Percentiles rank a stretch among this genome's conserved stretches.
Evolutionary conservation across 2,888 invertebrate genomes (phyloP).

Genomic region (Drosophila niveifrons): DNA sequence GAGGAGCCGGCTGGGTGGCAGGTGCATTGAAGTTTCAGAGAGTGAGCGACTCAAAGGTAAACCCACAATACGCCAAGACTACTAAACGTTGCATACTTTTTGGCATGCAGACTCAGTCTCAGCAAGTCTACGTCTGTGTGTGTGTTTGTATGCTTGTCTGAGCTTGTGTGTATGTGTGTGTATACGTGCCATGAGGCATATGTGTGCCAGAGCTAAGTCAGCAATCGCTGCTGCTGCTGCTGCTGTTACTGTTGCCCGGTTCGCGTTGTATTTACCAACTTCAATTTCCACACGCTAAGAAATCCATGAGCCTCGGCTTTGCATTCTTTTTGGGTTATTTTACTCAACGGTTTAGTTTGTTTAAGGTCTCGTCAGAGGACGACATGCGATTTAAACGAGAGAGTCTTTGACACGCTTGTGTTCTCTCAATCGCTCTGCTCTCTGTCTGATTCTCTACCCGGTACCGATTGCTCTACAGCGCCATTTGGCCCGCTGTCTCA

Average conservation of each 20-base stretch:
- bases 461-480: constrained; percentile 39
- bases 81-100: constrained; percentile 58
- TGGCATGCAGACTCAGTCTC: constrained; percentile 34
- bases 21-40: constrained; percentile 66
- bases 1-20: constrained; percentile 46
- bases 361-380: constrained; percentile 47
- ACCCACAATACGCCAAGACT: constrained; percentile 55
- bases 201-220: constrained; percentile 43
- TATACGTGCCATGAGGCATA: constrained; percentile 32
- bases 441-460: not conserved
- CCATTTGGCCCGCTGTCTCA: constrained; percentile 45
- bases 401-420: constrained; percentile 1
- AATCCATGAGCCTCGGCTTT: constrained; percentile 41
- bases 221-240: constrained; percentile 36
- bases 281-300: constrained; percentile 38
- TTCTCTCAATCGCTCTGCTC: not conserved
- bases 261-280: constrained; percentile 48
- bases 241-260: constrained; percentile 23
- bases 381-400: constrained; percentile 25
- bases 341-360: constrained; percentile 43
- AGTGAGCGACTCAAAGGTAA: constrained; percentile 61
- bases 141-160: constrained; percentile 6
- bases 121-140: constrained; percentile 6
- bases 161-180: constrained; percentile 12
- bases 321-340: constrained; percentile 37